Evolutionary conservation across 2,113 vertebrate genomes (phyloP), one percentile per base, ranked within the genome.

Genomic region (Cariama cristata): DNA sequence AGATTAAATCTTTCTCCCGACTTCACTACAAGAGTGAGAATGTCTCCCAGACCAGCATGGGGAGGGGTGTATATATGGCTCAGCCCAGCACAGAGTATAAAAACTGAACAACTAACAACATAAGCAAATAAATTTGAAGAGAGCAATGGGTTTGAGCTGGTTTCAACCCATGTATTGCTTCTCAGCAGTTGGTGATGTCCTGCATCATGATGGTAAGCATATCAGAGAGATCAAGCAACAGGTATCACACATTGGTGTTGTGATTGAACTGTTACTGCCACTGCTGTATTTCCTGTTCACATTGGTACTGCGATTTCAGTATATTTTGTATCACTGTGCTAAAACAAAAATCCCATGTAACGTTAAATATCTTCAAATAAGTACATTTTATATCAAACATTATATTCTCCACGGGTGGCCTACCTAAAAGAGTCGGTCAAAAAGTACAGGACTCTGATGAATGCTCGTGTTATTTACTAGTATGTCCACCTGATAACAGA

Each of bases 161-260:
- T 58, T 84, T 87, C 55, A 87, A 74, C 42, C 16, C 21, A 27
- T 0, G 2, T 21, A 60, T 16, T 86, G 32, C 44, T 53, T n/a
- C 47, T n/a, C 2, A 2, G 64, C 13, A 18, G 20, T 14, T 53
- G 32, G 19, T 28, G 30, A 44, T 26, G 33, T 45, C 56, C 80
- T 73, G 40, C 11, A 26, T 8, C 19, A 7, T 23, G 32, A 79
- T 12, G 6, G 12, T 35, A 7, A 83, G 27, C 8, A 7, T 7
- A 14, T 11, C 38, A 62, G 0, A 75, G 38, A 64, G 28, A 94
- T 10, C 44, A 86, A 86, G 56, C 26, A 88, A 22, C 7, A 59
- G 3, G 28, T 12, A 59, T 22, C 44, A 52, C 13, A 21, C 12
- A 5, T 0, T 14, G 15, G 12, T 28, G 47, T 0, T 74, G 52